phyloP scores from a whole-genome alignment of 2,888 invertebrate genomes.

The Pseudolycoriella hygida region DNA sequence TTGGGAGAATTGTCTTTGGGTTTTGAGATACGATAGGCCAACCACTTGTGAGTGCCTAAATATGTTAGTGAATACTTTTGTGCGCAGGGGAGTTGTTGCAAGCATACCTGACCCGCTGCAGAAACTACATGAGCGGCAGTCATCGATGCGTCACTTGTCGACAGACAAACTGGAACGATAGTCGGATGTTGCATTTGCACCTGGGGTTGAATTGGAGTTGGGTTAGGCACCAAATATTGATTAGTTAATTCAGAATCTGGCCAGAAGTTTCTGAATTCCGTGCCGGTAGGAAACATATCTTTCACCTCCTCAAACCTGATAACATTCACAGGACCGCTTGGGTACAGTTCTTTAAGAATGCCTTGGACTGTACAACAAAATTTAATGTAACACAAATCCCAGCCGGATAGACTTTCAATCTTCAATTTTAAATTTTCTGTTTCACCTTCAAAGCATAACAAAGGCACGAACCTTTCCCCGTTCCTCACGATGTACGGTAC shows the following conservation, averaged over 20 bases:
- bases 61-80: slow-evolving; percentile 3
- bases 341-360: slow-evolving; percentile 77
- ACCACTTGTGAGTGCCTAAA: slow-evolving; percentile 27
- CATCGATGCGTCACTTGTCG: background rate
- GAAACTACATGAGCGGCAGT: background rate
- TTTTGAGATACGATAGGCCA: slow-evolving; percentile 19
- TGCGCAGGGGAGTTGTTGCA: too few species aligned
- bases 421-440: slow-evolving; percentile 80
- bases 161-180: slow-evolving; percentile 10
- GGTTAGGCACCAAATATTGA: slow-evolving; percentile 49
- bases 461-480: slow-evolving; percentile 71
- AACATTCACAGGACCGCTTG: slow-evolving; percentile 78
- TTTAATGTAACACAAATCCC: slow-evolving; percentile 84
- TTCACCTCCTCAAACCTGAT: slow-evolving; percentile 80
- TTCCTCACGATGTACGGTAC: slow-evolving; percentile 80
- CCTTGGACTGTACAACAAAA: slow-evolving; percentile 92
- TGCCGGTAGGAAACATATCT: slow-evolving; percentile 77
- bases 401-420: slow-evolving; percentile 72
- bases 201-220: slow-evolving; percentile 30
- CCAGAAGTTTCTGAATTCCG: slow-evolving; percentile 86
- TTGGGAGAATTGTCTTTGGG: slow-evolving; percentile 18
- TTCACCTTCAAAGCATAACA: slow-evolving; percentile 74
- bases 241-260: slow-evolving; percentile 67
- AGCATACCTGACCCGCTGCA: too few species aligned
- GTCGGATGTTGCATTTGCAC: slow-evolving; percentile 16